phyloP scores from a whole-genome alignment of 2,888 invertebrate genomes.

The Pharmacophagus antenor region DNA sequence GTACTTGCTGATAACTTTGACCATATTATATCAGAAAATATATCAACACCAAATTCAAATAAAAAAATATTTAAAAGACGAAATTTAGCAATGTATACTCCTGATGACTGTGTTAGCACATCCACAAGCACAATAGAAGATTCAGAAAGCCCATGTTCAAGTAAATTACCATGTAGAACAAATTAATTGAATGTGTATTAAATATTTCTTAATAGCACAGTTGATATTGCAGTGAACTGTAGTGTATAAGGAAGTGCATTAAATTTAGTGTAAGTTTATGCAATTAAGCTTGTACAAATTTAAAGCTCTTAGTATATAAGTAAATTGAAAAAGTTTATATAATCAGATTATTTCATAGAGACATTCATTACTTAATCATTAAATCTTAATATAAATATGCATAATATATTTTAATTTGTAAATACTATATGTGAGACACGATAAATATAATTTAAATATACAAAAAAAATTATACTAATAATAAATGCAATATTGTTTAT shows the following conservation, averaged over 20 bases:
- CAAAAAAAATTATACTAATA: no score
- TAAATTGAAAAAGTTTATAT: not conserved
- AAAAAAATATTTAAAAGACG: slow-evolving; percentile 71
- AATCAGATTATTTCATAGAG: not conserved
- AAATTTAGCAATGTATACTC: slow-evolving; percentile 66
- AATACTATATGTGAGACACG: not conserved
- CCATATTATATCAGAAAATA: slow-evolving; percentile 47
- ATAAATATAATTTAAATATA: not conserved
- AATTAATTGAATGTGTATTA: no score
- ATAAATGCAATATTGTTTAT: no score
- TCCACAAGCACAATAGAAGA: slow-evolving; percentile 46
- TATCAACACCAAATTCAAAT: slow-evolving; percentile 50
- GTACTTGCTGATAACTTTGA: slow-evolving; percentile 45
- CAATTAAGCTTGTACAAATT: slow-evolving; percentile 3
- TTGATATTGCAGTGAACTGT: no score
- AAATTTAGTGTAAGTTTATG: slow-evolving; percentile 15
- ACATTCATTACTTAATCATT: not conserved
- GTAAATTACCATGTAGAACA: slow-evolving; percentile 49
- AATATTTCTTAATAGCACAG: no score
- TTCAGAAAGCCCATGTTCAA: slow-evolving; percentile 48
- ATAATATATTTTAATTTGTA: not conserved
- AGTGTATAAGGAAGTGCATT: no score
- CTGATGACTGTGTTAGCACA: slow-evolving; percentile 51
- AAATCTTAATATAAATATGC: not conserved
- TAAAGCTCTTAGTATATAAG: not conserved